phyloP scores from a whole-genome alignment of 2,113 vertebrate species.

The Brachyhypopomus gauderio region DNA sequence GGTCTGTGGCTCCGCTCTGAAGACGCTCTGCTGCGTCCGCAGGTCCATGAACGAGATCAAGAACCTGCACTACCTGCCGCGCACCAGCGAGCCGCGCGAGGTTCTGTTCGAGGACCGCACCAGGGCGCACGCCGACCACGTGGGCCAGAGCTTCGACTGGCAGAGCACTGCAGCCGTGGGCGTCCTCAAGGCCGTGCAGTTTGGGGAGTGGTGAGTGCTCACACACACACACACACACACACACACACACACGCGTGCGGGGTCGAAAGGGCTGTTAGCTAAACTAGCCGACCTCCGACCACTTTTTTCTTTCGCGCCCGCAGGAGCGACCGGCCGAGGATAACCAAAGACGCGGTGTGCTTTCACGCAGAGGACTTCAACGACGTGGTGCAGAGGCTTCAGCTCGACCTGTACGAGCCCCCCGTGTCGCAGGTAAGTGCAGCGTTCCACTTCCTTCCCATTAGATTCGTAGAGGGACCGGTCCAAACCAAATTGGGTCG shows the following conservation, averaged over 20 bases:
- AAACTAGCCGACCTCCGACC: constrained; percentile 5
- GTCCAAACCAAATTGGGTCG: no score
- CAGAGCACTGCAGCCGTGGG: constrained; percentile 97
- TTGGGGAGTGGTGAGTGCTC: constrained; percentile 86
- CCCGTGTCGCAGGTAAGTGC: constrained; percentile 91
- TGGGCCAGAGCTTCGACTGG: constrained; percentile 98
- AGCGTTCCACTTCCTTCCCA: background rate
- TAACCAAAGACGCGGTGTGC: constrained; percentile 98
- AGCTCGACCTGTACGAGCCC: constrained; percentile 94
- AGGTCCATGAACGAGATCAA: constrained; percentile 98
- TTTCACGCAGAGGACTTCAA: constrained; percentile 96
- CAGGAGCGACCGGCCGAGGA: constrained; percentile 88
- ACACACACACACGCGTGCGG: background rate
- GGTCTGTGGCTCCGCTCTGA: background rate
- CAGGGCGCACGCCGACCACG: constrained; percentile 93
- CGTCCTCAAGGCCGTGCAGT: constrained; percentile 95
- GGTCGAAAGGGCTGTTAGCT: no score
- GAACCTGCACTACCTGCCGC: constrained; percentile 96
- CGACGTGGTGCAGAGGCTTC: constrained; percentile 96
- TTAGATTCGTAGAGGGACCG: background rate
- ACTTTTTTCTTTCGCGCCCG: background rate
- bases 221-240: background rate
- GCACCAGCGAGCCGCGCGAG: constrained; percentile 93
- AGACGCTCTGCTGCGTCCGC: background rate
- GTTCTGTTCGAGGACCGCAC: constrained; percentile 97